A percentile compares a stretch with the other conserved stretches of the same genome.
phyloP scores from a whole-genome alignment of 1,140 invertebrate genomes.

The Diprion similis region DNA sequence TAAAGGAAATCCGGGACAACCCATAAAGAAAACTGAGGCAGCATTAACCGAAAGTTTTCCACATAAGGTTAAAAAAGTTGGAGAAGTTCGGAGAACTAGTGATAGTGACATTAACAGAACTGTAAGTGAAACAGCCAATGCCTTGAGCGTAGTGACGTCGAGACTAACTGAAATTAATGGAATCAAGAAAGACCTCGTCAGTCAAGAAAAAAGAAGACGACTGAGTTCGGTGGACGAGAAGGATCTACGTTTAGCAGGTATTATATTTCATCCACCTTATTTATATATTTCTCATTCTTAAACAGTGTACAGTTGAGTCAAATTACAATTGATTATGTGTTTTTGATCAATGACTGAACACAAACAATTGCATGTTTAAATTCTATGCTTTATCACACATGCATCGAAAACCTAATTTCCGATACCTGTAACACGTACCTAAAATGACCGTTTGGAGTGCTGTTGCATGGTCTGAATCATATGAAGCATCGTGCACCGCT shows the following conservation, averaged over 20 bases:
- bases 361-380: neutral
- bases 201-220: constrained; percentile 55
- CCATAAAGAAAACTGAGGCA: constrained; percentile 47
- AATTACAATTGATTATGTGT: constrained; percentile 1
- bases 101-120: constrained; percentile 54
- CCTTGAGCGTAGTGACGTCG: constrained; percentile 39
- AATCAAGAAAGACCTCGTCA: constrained; percentile 54
- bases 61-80: constrained; percentile 46
- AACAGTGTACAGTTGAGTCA: neutral
- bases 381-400: neutral
- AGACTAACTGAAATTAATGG: constrained; percentile 55
- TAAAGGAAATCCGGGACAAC: constrained; percentile 45
- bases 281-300: constrained; percentile 9
- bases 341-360: neutral
- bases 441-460: too few relatives aligned
- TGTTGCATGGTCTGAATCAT: too few relatives aligned
- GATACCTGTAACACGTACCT: too few relatives aligned
- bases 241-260: constrained; percentile 56
- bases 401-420: too few relatives aligned
- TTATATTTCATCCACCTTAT: neutral
- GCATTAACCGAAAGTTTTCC: constrained; percentile 45
- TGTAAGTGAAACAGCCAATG: constrained; percentile 43
- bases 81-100: constrained; percentile 60
- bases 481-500: too few relatives aligned
- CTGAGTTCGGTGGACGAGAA: constrained; percentile 59